Evolutionary conservation across 2,888 invertebrate genomes (phyloP), one percentile per base, ranked within the genome.

Genomic region (Crioceris asparagi): DNA sequence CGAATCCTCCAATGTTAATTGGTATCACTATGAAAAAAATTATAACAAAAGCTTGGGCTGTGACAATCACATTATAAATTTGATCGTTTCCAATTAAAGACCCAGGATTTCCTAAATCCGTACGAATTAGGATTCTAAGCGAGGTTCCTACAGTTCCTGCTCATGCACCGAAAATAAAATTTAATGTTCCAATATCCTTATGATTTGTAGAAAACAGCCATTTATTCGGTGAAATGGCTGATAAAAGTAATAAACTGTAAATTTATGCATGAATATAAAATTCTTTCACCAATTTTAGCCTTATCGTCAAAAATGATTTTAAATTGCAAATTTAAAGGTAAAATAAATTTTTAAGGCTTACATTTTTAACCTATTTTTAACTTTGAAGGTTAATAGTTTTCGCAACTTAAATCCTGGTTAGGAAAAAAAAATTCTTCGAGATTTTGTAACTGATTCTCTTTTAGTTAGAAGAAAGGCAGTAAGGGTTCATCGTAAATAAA

Each of bases 1-100:
- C 85, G 70, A 86, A 86, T 54, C 84, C 83, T 37, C 84, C 84
- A 69, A 80, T 77, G 74, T 79, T 73, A 67, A 79, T 74, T 5
- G 77, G 76, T 68, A 79, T 77, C 31, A 77, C 74, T 47, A 51
- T 51, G 41, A 52, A 47, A 66, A 84, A 84, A 77, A 83, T 83
- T 76, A 85, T 85, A 59, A 84, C 67, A 65, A 85, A 80, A 36
- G 82, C 84, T 70, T 85, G 83, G 6, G 78, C 75, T 19, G 83
- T 85, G 1, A 85, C 77, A 67, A 85, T 72, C 43, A 77, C 74
- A 64, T 86, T 83, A 70, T 15, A 30, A 17, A 15, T 30, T 17
- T 17, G 30, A 72, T 27, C 27, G 15, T 27, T 11, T 6, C 27
- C 27, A 27, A 27, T 27, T n/a, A 27, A 7, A 14, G 27, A 27